phyloP scores from a whole-genome alignment of 2,113 vertebrate genomes.

The Stegostoma tigrinum region DNA sequence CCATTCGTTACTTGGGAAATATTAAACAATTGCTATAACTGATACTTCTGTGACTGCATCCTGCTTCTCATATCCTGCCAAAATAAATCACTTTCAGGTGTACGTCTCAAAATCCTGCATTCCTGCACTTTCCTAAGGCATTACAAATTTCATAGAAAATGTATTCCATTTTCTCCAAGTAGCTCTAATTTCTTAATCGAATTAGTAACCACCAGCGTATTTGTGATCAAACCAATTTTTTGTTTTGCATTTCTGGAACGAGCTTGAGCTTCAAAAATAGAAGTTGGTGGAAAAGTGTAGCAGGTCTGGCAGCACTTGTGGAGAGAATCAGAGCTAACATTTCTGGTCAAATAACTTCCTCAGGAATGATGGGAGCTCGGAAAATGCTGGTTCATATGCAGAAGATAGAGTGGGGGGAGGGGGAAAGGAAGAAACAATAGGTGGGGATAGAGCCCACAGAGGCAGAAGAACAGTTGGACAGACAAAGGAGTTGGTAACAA shows the following conservation, averaged over 20 bases:
- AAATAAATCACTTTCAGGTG: neutral
- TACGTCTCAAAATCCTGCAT: neutral
- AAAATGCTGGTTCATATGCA: no score
- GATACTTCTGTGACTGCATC: neutral
- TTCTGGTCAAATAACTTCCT: no score
- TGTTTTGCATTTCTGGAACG: neutral
- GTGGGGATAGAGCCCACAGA: no score
- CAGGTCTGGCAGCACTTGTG: no score
- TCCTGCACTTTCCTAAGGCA: neutral
- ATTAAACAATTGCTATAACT: neutral
- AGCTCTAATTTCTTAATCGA: neutral
- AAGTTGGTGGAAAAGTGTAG: no score
- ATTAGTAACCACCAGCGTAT: neutral
- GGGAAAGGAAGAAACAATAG: no score
- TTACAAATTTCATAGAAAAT: neutral
- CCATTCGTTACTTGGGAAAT: neutral
- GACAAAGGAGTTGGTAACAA: no score
- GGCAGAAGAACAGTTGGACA: no score
- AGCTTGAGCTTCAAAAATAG: neutral
- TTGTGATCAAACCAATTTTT: neutral
- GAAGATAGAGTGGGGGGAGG: no score
- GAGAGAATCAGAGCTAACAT: no score
- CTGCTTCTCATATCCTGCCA: neutral
- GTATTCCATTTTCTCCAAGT: neutral
- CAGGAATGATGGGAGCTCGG: no score